Evolutionary conservation across 2,888 invertebrate genomes (phyloP).

Genomic region (Luperina nickerlii): DNA sequence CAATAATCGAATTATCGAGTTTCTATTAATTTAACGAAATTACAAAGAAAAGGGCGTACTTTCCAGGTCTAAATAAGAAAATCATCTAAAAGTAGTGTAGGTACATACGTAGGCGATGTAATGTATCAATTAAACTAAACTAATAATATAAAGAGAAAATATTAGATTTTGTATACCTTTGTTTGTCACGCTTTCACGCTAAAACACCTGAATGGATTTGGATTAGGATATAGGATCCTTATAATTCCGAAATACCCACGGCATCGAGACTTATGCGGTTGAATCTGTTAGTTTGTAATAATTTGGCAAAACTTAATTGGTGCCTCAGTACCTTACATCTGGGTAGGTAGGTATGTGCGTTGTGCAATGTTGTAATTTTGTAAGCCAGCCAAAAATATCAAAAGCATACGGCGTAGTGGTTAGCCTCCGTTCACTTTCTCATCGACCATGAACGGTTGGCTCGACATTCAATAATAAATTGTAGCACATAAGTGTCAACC

Average conservation of each 20-base stretch:
- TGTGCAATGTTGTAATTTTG: slow-evolving; percentile 16
- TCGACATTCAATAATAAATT: slow-evolving; percentile 24
- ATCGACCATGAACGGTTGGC: slow-evolving; percentile 47
- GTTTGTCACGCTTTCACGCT: not conserved
- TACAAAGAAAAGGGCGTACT: not conserved
- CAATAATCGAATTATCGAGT: not conserved
- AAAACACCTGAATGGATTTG: not conserved
- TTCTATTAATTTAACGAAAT: not conserved
- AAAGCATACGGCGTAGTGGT: slow-evolving; percentile 22
- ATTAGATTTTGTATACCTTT: not conserved
- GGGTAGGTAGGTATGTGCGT: not conserved
- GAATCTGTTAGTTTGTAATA: not conserved
- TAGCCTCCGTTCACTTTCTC: slow-evolving; percentile 44
- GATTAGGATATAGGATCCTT: not conserved
- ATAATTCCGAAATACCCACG: not conserved
- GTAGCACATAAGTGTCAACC: slow-evolving; percentile 6
- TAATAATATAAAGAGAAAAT: not conserved
- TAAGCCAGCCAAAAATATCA: slow-evolving; percentile 22
- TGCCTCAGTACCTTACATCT: not conserved
- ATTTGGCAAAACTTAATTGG: not conserved
- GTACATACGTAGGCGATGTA: not conserved
- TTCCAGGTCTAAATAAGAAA: not conserved
- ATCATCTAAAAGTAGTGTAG: not conserved
- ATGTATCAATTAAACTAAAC: not conserved
- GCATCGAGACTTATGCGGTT: not conserved